These are phyloP conservation scores for Henricia sp. DNA, from an alignment of 53 echinoderm and acorn worm species.

Conservation along the genomic window DNA sequence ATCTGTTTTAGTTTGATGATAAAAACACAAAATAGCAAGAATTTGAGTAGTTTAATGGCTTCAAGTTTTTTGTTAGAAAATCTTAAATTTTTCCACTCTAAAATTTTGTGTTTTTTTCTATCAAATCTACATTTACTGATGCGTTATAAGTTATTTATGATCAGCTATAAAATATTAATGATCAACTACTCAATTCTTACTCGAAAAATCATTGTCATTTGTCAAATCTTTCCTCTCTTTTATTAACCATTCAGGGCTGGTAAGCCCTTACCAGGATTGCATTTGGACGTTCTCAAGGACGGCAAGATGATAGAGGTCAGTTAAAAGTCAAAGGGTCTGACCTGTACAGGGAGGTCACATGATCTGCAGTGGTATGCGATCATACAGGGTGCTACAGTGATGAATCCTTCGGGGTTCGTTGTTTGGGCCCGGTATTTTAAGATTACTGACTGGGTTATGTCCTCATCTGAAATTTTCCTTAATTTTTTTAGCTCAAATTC, in stretches of 20 bases:
- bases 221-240: not conserved
- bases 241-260: constrained; percentile 80
- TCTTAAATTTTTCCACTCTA: too few species aligned
- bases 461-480: constrained; percentile 33
- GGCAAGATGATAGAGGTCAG: constrained; percentile 99
- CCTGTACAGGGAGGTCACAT: constrained; percentile 3
- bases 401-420: constrained; percentile 24
- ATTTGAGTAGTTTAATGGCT: too few species aligned
- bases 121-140: too few species aligned
- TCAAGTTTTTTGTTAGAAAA: too few species aligned
- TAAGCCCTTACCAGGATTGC: constrained; percentile 88
- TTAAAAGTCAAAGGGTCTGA: constrained; percentile 14
- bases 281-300: constrained; percentile 96
- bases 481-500: too few species aligned
- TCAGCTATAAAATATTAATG: too few species aligned
- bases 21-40: too few species aligned
- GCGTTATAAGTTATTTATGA: too few species aligned
- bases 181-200: too few species aligned
- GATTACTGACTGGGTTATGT: constrained; percentile 46
- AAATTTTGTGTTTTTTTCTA: too few species aligned
- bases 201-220: not conserved
- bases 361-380: constrained; percentile 42
- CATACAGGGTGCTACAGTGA: constrained; percentile 59
- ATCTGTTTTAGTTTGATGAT: too few species aligned
- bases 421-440: constrained; percentile 53